Conservation (phyloP, 2,797 vertebrate species). For the Poliocrania exsul region DNA sequence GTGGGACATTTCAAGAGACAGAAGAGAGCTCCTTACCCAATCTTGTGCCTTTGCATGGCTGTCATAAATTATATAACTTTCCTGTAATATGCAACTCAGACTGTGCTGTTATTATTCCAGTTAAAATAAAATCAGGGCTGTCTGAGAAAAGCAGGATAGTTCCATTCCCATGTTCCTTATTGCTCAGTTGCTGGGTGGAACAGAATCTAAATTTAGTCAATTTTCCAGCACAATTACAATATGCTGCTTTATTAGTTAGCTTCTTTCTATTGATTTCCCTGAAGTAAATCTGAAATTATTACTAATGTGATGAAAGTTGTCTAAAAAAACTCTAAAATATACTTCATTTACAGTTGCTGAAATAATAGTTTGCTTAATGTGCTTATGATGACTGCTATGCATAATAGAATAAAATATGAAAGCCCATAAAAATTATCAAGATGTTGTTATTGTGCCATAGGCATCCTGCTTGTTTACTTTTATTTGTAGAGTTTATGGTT, state of each 20-base stretch:
- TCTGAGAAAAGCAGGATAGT: slow-evolving; percentile 37
- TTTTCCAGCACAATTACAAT: neutral
- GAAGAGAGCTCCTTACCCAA: neutral
- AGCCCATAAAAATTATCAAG: neutral
- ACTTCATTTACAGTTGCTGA: neutral
- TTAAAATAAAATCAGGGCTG: slow-evolving; percentile 49
- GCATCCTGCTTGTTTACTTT: neutral
- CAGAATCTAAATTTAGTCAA: slow-evolving; percentile 50
- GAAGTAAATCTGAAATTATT: neutral
- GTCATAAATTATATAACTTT: neutral
- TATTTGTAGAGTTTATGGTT: neutral
- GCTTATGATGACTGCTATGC: neutral
- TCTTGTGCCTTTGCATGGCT: neutral
- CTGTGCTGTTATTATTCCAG: slow-evolving; percentile 19
- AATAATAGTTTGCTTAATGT: neutral
- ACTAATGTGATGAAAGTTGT: neutral
- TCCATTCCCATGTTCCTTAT: slow-evolving; percentile 40
- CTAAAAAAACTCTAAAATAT: neutral
- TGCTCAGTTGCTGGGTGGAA: neutral
- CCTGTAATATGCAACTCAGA: neutral
- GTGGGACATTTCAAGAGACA: neutral
- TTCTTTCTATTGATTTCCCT: neutral
- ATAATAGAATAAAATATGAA: neutral
- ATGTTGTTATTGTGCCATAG: neutral
- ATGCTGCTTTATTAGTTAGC: neutral